A percentile compares a stretch with the other conserved stretches of the same genome.
Evolutionary conservation across 2,888 invertebrate genomes (phyloP).

Genomic region (Stenoptilia bipunctidactyla): DNA sequence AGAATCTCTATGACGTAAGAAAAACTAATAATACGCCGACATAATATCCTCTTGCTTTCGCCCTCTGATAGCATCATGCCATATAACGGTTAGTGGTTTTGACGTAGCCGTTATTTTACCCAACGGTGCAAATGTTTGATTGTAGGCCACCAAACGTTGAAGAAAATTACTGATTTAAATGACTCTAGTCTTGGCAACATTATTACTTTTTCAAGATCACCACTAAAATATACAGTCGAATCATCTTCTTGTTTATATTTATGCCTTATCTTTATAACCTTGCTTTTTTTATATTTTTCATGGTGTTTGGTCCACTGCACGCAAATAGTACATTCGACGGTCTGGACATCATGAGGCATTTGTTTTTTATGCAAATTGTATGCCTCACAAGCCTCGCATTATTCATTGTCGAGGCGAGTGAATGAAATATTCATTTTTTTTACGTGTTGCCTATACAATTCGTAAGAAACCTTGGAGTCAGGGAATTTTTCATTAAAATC

Average conservation of each 20-base stretch:
- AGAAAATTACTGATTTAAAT: conserved; percentile 15
- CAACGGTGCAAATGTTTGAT: conserved; percentile 16
- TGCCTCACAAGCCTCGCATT: conserved; percentile 1
- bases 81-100: conserved; percentile 11
- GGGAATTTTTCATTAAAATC: conserved; percentile 12
- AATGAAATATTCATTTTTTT: conserved; percentile 10
- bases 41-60: conserved; percentile 16
- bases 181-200: conserved; percentile 16
- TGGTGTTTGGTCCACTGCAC: conserved; percentile 7
- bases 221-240: conserved; percentile 8
- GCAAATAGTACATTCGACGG: conserved; percentile 7
- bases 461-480: conserved; percentile 7
- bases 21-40: conserved; percentile 10
- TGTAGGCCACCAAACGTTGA: conserved; percentile 13
- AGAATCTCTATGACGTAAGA: conserved; percentile 11
- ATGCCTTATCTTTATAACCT: conserved; percentile 10
- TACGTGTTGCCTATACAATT: conserved; percentile 14
- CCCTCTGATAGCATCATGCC: conserved; percentile 15
- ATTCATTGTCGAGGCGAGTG: neutral
- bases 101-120: conserved; percentile 9
- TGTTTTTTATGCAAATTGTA: neutral
- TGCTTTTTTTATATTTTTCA: conserved; percentile 9
- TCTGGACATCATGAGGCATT: neutral
- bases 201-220: conserved; percentile 15
- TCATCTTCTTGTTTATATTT: conserved; percentile 7